A percentile compares a stretch with the other conserved stretches of the same genome.
Conservation (phyloP, 2,888 invertebrate species). For the Chloroclysta siterata region DNA sequence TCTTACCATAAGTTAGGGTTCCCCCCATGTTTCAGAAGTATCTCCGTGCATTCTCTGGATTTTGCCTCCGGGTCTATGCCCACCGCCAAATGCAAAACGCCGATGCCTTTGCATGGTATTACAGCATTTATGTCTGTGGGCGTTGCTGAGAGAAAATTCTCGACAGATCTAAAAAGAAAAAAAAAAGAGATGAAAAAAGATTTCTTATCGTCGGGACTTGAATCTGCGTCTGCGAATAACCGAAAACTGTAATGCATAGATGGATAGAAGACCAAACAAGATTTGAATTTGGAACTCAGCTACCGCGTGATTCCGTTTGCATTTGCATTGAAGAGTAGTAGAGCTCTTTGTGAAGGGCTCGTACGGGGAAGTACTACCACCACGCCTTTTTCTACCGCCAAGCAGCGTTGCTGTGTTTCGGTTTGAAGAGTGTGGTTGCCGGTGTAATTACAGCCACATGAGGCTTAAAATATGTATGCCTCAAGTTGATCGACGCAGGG, state of each 20-base stretch:
- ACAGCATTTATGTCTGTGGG: slow-evolving; percentile 88
- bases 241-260: not conserved
- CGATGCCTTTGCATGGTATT: slow-evolving; percentile 88
- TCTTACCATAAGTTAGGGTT: slow-evolving; percentile 89
- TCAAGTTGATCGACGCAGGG: too few species aligned
- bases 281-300: too few species aligned
- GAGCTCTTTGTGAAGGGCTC: too few species aligned
- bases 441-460: too few species aligned
- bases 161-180: slow-evolving; percentile 71
- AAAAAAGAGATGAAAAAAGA: not conserved
- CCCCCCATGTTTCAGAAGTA: slow-evolving; percentile 88
- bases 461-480: too few species aligned
- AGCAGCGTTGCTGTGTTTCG: too few species aligned
- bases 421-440: too few species aligned
- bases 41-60: slow-evolving; percentile 86
- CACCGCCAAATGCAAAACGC: slow-evolving; percentile 91
- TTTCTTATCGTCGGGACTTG: not conserved
- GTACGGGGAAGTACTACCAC: too few species aligned
- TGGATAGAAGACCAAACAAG: too few species aligned
- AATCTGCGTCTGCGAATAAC: not conserved
- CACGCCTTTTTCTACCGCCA: too few species aligned
- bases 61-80: slow-evolving; percentile 88
- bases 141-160: slow-evolving; percentile 67
- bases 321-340: too few species aligned
- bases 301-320: too few species aligned